Percentiles rank a stretch among this genome's conserved stretches.
Evolutionary conservation across 1,140 invertebrate genomes (phyloP).

Genomic region (Neodiprion lecontei): DNA sequence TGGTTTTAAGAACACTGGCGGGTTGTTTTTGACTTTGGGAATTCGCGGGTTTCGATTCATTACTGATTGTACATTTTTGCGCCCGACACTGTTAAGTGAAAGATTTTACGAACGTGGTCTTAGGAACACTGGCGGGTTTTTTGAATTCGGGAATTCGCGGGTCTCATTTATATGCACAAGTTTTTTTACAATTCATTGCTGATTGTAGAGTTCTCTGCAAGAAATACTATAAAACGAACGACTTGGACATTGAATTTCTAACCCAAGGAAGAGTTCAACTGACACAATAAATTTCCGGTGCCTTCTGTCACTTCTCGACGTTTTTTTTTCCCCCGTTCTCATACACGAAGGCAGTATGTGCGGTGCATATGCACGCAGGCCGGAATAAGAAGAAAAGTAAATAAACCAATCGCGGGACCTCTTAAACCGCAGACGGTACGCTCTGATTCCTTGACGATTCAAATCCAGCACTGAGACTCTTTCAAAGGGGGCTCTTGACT

Average conservation of each 20-base stretch:
- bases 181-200: no score
- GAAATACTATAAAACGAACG: no score
- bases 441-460: not conserved
- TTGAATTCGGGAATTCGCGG: not conserved
- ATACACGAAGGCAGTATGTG: not conserved
- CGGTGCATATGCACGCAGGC: not conserved
- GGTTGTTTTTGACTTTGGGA: not conserved
- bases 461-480: not conserved
- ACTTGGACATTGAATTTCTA: no score
- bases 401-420: not conserved
- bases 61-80: not conserved
- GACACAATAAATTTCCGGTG: no score
- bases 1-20: no score
- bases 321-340: not conserved
- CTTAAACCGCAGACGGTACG: conserved; percentile 4
- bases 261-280: no score
- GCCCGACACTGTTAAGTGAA: not conserved
- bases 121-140: not conserved
- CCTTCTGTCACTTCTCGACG: not conserved
- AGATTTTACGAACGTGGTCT: no score
- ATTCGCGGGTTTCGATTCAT: no score
- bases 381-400: not conserved
- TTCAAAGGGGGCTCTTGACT: not conserved
- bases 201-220: no score
- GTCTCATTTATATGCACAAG: no score